Conservation (phyloP, 2,797 vertebrate species). For the Tragopan temminckii region DNA sequence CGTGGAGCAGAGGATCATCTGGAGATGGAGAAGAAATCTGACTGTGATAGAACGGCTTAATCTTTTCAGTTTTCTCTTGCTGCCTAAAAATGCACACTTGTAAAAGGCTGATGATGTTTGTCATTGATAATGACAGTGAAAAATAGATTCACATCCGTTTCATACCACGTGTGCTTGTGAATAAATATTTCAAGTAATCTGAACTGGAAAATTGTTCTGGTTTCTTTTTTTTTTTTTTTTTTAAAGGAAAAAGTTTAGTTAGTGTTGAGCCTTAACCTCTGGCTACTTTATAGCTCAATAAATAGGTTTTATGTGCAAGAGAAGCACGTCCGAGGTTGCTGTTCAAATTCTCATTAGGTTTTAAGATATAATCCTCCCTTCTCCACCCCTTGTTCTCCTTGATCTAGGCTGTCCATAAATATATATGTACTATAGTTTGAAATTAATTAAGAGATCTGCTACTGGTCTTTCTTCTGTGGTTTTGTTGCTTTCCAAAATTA, state of each 20-base stretch:
- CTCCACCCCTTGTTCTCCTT: not conserved
- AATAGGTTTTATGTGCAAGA: not conserved
- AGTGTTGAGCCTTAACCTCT: not conserved
- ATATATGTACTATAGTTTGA: not conserved
- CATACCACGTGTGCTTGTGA: not conserved
- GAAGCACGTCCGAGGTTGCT: not conserved
- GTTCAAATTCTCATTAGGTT: not conserved
- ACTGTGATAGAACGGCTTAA: not conserved
- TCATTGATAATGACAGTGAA: not conserved
- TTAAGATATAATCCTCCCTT: not conserved
- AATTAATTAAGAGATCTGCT: not conserved
- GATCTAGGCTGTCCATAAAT: not conserved
- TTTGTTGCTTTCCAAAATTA: not conserved
- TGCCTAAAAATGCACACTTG: not conserved
- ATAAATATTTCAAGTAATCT: constrained; percentile 30
- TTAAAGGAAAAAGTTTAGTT: not conserved
- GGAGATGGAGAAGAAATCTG: not conserved
- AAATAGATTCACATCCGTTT: not conserved
- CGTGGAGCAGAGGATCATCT: not conserved
- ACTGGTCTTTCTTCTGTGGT: not conserved
- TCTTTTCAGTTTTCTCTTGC: not conserved
- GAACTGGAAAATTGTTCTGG: not conserved
- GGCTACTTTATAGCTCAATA: not conserved
- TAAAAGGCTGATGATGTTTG: not conserved
- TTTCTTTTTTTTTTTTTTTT: not conserved